Evolutionary conservation across 2,113 vertebrate species (phyloP).

Genomic region (Eira barbara): DNA sequence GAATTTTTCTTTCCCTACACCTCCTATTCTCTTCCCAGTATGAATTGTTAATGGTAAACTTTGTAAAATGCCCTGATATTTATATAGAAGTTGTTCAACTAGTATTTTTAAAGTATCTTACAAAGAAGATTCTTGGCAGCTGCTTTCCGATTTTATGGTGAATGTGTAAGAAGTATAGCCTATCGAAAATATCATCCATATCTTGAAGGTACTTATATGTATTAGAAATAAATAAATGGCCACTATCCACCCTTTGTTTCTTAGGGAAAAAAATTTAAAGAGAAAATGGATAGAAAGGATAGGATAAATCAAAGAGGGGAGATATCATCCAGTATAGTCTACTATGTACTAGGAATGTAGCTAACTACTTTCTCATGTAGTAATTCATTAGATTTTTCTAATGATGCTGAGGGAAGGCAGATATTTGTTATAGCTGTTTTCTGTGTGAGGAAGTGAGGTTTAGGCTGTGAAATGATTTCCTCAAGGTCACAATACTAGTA

Average conservation of each 20-base stretch:
- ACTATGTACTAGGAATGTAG: background rate
- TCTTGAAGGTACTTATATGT: background rate
- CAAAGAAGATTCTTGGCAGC: background rate
- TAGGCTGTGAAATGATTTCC: background rate
- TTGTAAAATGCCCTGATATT: conserved; percentile 7
- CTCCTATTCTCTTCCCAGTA: background rate
- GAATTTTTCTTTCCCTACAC: background rate
- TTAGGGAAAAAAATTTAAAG: background rate
- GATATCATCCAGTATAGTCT: background rate
- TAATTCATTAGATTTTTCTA: background rate
- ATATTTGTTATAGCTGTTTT: background rate
- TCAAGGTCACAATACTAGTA: background rate
- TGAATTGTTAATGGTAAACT: background rate
- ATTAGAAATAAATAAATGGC: background rate
- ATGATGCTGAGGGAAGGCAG: background rate
- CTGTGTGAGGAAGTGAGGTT: background rate
- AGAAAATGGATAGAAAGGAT: background rate
- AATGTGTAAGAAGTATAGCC: background rate
- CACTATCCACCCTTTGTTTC: background rate
- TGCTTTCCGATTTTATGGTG: background rate
- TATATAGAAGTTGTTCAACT: background rate
- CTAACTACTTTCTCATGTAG: background rate
- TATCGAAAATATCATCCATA: background rate
- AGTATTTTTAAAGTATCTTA: background rate
- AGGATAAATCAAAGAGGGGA: background rate